Percentiles rank a stretch among this genome's conserved stretches.
These are phyloP conservation scores for Lepus americanus DNA, from an alignment of 2,113 vertebrate genomes.

Conservation along the genomic window DNA sequence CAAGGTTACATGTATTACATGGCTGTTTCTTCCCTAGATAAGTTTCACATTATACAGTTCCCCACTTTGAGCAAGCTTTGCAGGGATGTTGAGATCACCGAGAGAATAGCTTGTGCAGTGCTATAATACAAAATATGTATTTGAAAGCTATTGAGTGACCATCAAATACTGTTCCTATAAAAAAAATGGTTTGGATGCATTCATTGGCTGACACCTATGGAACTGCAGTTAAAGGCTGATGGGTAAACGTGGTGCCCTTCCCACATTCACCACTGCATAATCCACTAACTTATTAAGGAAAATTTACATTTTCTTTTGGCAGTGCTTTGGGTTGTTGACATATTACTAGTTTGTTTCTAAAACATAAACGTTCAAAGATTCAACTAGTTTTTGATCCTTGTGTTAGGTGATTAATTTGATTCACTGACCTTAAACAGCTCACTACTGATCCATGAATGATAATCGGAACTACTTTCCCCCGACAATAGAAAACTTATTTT, in stretches of 20 bases:
- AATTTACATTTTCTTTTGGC: conserved; percentile 49
- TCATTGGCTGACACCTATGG: conserved; percentile 4
- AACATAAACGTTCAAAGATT: conserved; percentile 2
- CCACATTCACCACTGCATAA: neutral
- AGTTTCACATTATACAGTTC: conserved; percentile 64
- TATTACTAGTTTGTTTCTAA: conserved; percentile 29
- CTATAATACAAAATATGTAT: conserved; percentile 52
- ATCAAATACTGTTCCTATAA: conserved; percentile 29
- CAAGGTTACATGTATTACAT: conserved; percentile 98
- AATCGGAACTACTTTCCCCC: neutral
- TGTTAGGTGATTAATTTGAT: conserved; percentile 8
- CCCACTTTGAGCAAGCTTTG: conserved; percentile 53
- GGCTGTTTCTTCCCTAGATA: conserved; percentile 87
- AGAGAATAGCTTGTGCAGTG: conserved; percentile 40
- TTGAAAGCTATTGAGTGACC: conserved; percentile 73
- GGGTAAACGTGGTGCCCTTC: neutral
- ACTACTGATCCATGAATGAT: neutral
- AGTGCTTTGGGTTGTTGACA: conserved; percentile 52
- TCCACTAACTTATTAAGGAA: conserved; percentile 25
- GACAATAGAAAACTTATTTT: conserved; percentile 38
- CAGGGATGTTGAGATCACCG: conserved; percentile 25
- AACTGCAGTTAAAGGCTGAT: neutral
- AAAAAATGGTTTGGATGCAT: conserved; percentile 58
- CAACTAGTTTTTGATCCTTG: neutral
- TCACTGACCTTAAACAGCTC: conserved; percentile 2